phyloP scores from a whole-genome alignment of 1,140 invertebrate genomes.

The Drosophila littoralis region DNA sequence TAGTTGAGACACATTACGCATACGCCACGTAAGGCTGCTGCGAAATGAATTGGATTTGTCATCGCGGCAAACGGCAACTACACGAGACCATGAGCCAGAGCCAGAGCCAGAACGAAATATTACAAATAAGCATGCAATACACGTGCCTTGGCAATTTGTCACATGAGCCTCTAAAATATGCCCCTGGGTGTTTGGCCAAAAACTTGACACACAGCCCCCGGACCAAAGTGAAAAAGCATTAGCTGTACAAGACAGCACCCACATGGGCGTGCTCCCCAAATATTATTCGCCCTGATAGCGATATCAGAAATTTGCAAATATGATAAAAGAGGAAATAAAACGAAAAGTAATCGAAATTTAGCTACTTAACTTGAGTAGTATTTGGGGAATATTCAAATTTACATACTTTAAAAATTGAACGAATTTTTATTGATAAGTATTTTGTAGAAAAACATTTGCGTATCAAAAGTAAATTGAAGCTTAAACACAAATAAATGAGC shows the following conservation, averaged over 20 bases:
- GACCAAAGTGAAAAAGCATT: conserved; percentile 54
- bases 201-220: conserved; percentile 41
- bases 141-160: conserved; percentile 82
- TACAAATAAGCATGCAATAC: conserved; percentile 76
- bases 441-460: no score
- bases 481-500: neutral
- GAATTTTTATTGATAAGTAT: no score
- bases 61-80: conserved; percentile 52
- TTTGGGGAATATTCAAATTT: no score
- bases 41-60: conserved; percentile 81
- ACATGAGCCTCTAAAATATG: conserved; percentile 84
- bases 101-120: conserved; percentile 28
- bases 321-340: neutral
- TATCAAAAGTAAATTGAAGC: neutral
- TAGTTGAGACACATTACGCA: conserved; percentile 74
- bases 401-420: no score
- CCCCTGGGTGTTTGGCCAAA: conserved; percentile 71
- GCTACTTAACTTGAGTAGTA: no score
- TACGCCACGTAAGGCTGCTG: conserved; percentile 64
- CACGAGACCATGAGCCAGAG: conserved; percentile 21
- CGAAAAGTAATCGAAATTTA: neutral
- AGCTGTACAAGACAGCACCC: conserved; percentile 36
- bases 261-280: neutral
- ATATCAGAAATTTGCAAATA: neutral
- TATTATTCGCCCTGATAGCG: neutral